Base-by-base conservation (phyloP, 1,140 invertebrate genomes). In the Polyergus mexicanus region DNA sequence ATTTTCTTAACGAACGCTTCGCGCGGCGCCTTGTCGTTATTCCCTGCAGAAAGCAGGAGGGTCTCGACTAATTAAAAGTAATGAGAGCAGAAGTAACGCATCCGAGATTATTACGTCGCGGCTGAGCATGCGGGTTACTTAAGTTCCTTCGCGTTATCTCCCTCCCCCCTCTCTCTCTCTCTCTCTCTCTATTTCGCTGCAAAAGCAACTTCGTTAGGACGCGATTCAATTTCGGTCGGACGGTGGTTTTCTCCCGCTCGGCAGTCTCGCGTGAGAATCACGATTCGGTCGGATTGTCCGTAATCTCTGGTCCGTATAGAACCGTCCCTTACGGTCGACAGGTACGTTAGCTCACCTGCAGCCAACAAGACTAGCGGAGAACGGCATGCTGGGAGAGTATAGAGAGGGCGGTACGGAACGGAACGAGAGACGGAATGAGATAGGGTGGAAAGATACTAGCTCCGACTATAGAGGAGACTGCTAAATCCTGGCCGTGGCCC, bases 401-500 rank as follows among this genome's bases (percentile, higher is more conserved):
- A 56, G 65, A 47, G 44, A 69, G 76, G 81, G 76, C 38, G 74
- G 58, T 75, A 28, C 68, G 62, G 72, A 74, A 85, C 19, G 72
- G 47, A 78, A 25, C 66, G 62, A 84, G 85, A 85, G 80, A 85
- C 72, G 77, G 80, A 85, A 85, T 71, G 89, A 65, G 88, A 81
- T 83, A 89, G 85, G 88, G 85, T 84, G 75, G 89, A 90, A 90
- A 85, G 84, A 85, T 84, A 86, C 72, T 83, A 86, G 85, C 86
- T 63, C 69, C 62, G 63, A 63, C 85, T 86, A 86, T 89, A 76
- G 44, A 66, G 83, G 83, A 63, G 86, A 91, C 88, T 84, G 89
- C 81, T 88, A 89, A 92, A 92, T 92, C 90, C 91, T 88, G 86
- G 71, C 85, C 80, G 84, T 89, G 87, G 86, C 69, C 84, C 76